phyloP scores from a whole-genome alignment of 2,113 vertebrate genomes.

The Pheucticus melanocephalus region DNA sequence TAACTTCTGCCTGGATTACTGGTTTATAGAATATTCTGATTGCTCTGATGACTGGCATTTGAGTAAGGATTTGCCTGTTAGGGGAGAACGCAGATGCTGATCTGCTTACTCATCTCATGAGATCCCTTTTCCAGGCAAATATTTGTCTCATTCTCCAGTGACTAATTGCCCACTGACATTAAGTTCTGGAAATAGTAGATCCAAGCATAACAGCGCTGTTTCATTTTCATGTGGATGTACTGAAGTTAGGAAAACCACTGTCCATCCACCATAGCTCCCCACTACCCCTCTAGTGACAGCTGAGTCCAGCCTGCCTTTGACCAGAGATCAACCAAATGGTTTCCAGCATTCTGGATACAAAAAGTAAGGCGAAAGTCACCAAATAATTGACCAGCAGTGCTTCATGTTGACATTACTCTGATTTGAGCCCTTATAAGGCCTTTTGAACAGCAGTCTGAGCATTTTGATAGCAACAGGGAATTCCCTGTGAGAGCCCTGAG shows the following conservation, averaged over 20 bases:
- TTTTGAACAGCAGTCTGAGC: neutral
- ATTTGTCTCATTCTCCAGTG: neutral
- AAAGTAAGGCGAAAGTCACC: neutral
- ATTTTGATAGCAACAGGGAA: neutral
- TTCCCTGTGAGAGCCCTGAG: neutral
- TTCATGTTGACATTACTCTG: neutral
- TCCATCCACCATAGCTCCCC: neutral
- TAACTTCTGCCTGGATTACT: neutral
- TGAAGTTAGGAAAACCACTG: neutral
- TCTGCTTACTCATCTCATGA: neutral
- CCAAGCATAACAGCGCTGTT: neutral
- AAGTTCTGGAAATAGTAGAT: neutral
- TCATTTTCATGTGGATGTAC: neutral
- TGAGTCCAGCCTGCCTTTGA: neutral
- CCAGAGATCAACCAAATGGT: neutral
- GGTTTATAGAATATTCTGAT: neutral
- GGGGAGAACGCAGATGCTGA: neutral
- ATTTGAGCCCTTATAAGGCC: neutral
- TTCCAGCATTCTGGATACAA: neutral
- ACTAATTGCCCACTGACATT: neutral
- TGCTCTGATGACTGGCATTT: slow-evolving; percentile 5
- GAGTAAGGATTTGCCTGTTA: neutral
- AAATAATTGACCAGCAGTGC: neutral
- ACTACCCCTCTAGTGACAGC: neutral
- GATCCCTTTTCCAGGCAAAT: neutral